Evolutionary conservation across 2,113 vertebrate species (phyloP), one percentile per base, ranked within the genome.

Genomic region (Petrocephalus microphthalmus): DNA sequence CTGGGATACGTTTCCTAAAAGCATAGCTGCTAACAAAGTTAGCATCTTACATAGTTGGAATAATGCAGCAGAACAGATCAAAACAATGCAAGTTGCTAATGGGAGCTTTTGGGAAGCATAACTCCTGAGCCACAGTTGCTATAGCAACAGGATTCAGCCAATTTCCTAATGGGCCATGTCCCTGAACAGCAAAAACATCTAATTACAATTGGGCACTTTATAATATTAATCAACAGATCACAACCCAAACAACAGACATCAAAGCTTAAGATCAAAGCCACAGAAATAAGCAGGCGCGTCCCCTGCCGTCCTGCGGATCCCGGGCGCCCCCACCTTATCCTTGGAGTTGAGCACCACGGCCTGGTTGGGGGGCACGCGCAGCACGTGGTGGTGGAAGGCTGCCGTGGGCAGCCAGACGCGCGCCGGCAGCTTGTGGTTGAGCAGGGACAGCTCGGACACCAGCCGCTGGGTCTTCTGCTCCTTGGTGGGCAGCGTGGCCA

Each of bases 261-360:
- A 78, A 37, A 78, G 33, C 17, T 10, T 37, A 19, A 19, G 67
- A 13, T 37, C 67, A 37, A 37, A 37, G 29, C 17, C 29, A n/a
- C 7, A 25, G 22, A 71, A 37, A 37, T 71, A 33, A 33, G 67
- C 67, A 13, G 10, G 25, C 3, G 13, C 6, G 29, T 17, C 67
- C 67, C 29, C 67, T 37, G 67, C 29, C 4, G 1, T 71, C 67
- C 8, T 15, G 67, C 5, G 1, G 15, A 25, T 33, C 25, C 67
- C 67, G 15, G 8, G 1, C 19, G 2, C 81, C 20, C 37, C 47
- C 88, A 98, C 97, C 97, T 99, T 99, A 93, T 99, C 98, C 90
- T 99, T 99, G 91, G 97, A 99, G 94, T 98, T 99, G 60, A 99
- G 95, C 84, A 99, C 98, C 0, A 99, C 97, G 0, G 97, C 98